A percentile compares a stretch with the other conserved stretches of the same genome.
phyloP scores from a whole-genome alignment of 2,888 invertebrate species.

The Ecdyonurus torrentis region DNA sequence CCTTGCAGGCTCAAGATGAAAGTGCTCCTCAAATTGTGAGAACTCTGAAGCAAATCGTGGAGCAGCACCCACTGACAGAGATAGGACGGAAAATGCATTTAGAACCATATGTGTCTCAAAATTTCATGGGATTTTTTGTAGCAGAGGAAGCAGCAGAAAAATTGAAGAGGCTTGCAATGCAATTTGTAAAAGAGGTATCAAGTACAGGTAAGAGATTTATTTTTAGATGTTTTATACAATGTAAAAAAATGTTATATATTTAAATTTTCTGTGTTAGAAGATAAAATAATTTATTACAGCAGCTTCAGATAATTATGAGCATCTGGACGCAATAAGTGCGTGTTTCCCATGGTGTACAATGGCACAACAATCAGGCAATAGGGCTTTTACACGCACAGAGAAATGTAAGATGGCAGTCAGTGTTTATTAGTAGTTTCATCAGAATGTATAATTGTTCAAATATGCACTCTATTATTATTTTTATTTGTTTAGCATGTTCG shows the following conservation, averaged over 20 bases:
- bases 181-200: constrained; percentile 65
- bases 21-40: constrained; percentile 48
- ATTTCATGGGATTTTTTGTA: constrained; percentile 83
- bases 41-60: constrained; percentile 56
- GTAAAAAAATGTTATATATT: too few relatives aligned
- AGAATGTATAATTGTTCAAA: too few relatives aligned
- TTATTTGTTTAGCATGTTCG: too few relatives aligned
- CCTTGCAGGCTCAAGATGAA: constrained; percentile 58
- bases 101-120: constrained; percentile 70
- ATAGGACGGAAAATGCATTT: constrained; percentile 26
- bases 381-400: constrained; percentile 42
- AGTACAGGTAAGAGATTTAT: constrained; percentile 41
- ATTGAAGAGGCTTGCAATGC: constrained; percentile 57
- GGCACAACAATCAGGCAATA: constrained; percentile 39
- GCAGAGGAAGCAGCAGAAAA: constrained; percentile 67
- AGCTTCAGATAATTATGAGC: constrained; percentile 54
- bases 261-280: too few relatives aligned
- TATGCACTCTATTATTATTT: too few relatives aligned
- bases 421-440: too few relatives aligned
- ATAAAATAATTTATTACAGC: constrained; percentile 41
- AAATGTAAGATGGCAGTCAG: constrained; percentile 41
- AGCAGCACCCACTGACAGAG: constrained; percentile 23
- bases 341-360: constrained; percentile 60
- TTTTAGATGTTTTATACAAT: not conserved
- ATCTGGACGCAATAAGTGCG: constrained; percentile 55